These are phyloP conservation scores for Campaea margaritaria DNA, from an alignment of 2,888 invertebrate species.

Conservation along the genomic window DNA sequence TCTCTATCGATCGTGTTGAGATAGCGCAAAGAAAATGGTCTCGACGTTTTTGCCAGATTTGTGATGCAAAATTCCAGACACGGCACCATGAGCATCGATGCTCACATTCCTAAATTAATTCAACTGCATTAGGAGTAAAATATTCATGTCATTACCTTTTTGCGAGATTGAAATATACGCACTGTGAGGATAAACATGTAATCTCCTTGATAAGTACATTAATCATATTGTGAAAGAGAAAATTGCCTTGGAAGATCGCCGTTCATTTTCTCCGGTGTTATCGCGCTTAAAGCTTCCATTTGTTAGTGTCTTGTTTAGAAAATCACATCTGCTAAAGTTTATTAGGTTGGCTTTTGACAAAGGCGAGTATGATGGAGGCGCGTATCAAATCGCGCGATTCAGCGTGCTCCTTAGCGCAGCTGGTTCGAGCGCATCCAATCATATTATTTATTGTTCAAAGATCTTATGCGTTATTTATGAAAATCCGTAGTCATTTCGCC, in stretches of 20 bases:
- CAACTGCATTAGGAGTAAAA: conserved; percentile 48
- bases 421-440: conserved; percentile 80
- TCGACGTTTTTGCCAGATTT: conserved; percentile 65
- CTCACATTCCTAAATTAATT: conserved; percentile 64
- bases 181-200: conserved; percentile 47
- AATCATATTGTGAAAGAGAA: conserved; percentile 63
- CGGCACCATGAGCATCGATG: conserved; percentile 59
- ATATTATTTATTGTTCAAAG: conserved; percentile 79
- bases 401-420: conserved; percentile 80
- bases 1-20: conserved; percentile 76
- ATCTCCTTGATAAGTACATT: conserved; percentile 49
- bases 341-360: conserved; percentile 81
- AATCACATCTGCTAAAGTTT: conserved; percentile 84
- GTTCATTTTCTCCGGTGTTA: conserved; percentile 63
- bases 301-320: conserved; percentile 82
- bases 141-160: conserved; percentile 39
- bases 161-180: conserved; percentile 30
- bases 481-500: conserved; percentile 72
- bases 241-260: conserved; percentile 61
- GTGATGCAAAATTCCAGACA: conserved; percentile 63
- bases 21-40: conserved; percentile 70
- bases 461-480: conserved; percentile 81
- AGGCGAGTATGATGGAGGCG: conserved; percentile 80
- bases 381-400: conserved; percentile 82
- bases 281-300: conserved; percentile 70